phyloP scores from a whole-genome alignment of 2,888 invertebrate species.

The Imbricaverruca yamaguchii region DNA sequence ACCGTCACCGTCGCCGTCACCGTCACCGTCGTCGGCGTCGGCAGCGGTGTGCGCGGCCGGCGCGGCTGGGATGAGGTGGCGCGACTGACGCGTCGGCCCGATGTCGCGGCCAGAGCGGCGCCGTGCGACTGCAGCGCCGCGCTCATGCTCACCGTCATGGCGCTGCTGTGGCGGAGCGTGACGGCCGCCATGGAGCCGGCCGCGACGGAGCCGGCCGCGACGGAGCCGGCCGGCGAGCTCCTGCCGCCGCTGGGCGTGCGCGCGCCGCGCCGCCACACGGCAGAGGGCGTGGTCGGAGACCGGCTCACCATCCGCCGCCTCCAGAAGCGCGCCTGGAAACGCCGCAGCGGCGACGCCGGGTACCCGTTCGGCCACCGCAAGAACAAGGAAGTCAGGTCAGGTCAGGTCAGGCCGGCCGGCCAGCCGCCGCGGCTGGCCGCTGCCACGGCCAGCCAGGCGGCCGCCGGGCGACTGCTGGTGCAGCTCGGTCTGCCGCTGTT shows the following conservation, averaged over 20 bases:
- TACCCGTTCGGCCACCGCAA: conserved; percentile 10
- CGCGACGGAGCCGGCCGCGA: background rate
- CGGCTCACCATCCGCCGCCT: background rate
- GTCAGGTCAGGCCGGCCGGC: background rate
- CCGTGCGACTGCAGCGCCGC: background rate
- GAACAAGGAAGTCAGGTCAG: conserved; percentile 14
- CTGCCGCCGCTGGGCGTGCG: background rate
- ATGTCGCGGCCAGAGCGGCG: background rate
- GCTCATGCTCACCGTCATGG: background rate
- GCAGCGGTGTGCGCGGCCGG: no score
- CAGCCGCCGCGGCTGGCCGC: no score
- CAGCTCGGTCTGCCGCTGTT: no score
- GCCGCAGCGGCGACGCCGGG: conserved; percentile 4
- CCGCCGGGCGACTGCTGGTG: no score
- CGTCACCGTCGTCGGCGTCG: no score
- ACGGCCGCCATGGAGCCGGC: background rate
- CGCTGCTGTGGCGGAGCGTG: background rate
- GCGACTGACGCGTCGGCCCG: background rate
- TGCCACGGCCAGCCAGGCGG: no score
- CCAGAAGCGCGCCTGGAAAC: conserved; percentile 10
- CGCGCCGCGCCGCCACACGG: background rate
- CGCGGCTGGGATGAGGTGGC: background rate
- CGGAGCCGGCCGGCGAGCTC: background rate
- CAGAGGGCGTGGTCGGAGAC: conserved; percentile 9
- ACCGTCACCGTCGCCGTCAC: no score